Evolutionary conservation across 1,140 invertebrate genomes (phyloP).

Genomic region (Scaptomyza montana): DNA sequence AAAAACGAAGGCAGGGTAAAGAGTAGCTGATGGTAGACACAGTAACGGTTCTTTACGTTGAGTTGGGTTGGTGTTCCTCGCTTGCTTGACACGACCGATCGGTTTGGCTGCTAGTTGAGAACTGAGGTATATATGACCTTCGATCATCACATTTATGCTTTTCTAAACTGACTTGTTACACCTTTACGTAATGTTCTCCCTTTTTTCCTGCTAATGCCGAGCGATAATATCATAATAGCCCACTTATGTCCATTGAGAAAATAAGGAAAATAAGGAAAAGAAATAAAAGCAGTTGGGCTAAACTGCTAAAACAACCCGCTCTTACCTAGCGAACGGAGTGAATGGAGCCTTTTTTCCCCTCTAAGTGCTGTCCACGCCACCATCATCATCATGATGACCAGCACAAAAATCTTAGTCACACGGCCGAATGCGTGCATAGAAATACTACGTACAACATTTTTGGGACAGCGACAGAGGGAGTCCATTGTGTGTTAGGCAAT

Average conservation of each 20-base stretch:
- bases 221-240: constrained; percentile 56
- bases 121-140: constrained; percentile 34
- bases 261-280: constrained; percentile 6
- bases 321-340: constrained; percentile 28
- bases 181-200: constrained; percentile 33
- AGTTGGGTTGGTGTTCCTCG: too few species aligned
- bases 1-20: too few species aligned
- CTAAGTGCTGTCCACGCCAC: constrained; percentile 46
- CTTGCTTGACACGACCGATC: too few species aligned
- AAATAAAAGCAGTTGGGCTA: background rate
- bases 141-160: constrained; percentile 22
- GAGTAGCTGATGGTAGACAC: too few species aligned
- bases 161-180: constrained; percentile 35
- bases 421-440: constrained; percentile 74
- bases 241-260: constrained; percentile 34
- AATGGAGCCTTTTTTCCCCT: constrained; percentile 7
- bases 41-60: too few species aligned
- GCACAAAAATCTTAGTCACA: constrained; percentile 78
- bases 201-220: constrained; percentile 35
- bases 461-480: constrained; percentile 43
- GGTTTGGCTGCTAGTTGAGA: too few species aligned
- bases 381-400: constrained; percentile 70
- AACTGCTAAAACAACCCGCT: constrained; percentile 60
- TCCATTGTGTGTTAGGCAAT: constrained; percentile 70
- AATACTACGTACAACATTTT: constrained; percentile 54